A percentile compares a stretch with the other conserved stretches of the same genome.
Evolutionary conservation across 1,140 invertebrate genomes (phyloP).

Genomic region (Conus betulinus): DNA sequence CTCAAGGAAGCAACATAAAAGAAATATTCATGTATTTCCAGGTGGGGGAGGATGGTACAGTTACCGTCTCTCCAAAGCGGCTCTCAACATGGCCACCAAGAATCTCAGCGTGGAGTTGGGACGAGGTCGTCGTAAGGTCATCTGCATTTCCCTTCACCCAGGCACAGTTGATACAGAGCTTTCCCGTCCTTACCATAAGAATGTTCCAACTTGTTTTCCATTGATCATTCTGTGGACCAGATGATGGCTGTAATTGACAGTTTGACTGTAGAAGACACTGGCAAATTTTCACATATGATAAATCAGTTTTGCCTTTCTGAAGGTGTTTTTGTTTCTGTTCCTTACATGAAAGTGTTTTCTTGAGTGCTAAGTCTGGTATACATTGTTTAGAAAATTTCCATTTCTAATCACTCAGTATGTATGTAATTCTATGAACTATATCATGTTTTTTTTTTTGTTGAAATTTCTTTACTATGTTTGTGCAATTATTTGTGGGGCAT

Average conservation of each 20-base stretch:
- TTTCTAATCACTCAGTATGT: not conserved
- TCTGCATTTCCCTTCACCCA: conserved; percentile 69
- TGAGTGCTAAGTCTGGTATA: not conserved
- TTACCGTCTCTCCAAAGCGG: conserved; percentile 72
- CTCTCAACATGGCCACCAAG: conserved; percentile 72
- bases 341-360: not conserved
- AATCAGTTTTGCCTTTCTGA: conserved; percentile 58
- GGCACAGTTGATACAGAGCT: conserved; percentile 73
- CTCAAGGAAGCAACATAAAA: no score
- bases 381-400: not conserved
- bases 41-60: conserved; percentile 73
- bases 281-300: conserved; percentile 67
- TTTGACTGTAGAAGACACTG: conserved; percentile 63
- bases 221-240: conserved; percentile 65
- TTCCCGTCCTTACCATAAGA: conserved; percentile 71
- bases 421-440: no score
- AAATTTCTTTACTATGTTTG: no score
- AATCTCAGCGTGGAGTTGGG: conserved; percentile 71
- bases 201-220: conserved; percentile 66
- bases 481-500: no score
- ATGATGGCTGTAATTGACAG: conserved; percentile 67
- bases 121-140: conserved; percentile 64
- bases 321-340: no score
- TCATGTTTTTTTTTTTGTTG: no score
- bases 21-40: conserved; percentile 13